These are phyloP conservation scores for Sinella curviseta DNA, from an alignment of 1,140 invertebrate genomes.

Conservation along the genomic window DNA sequence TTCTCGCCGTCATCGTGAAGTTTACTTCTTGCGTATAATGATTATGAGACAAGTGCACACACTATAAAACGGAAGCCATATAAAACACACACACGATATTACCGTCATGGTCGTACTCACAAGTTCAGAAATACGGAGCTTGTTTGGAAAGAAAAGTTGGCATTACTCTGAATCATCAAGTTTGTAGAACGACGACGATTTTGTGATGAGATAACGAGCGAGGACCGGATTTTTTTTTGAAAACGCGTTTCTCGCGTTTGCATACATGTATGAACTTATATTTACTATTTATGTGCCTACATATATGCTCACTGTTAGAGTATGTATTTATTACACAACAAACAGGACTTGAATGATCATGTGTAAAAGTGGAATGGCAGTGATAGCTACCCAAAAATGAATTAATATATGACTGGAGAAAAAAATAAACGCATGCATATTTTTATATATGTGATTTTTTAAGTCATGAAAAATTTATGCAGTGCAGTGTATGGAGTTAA, in stretches of 20 bases:
- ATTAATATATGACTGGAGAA: too few relatives aligned
- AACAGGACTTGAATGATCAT: too few relatives aligned
- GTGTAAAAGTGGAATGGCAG: too few relatives aligned
- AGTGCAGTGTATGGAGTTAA: not conserved
- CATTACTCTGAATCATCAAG: not conserved
- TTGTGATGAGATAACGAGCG: constrained; percentile 12
- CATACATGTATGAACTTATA: too few relatives aligned
- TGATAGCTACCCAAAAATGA: too few relatives aligned
- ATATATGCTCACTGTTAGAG: too few relatives aligned
- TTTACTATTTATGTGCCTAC: too few relatives aligned
- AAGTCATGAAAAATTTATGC: too few relatives aligned
- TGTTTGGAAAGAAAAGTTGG: not conserved
- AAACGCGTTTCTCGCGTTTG: not conserved
- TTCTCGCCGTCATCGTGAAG: not conserved
- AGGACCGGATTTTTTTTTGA: not conserved
- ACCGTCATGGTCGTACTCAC: not conserved
- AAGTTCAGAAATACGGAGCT: not conserved
- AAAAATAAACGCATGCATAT: too few relatives aligned
- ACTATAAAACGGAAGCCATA: not conserved
- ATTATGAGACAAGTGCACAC: not conserved
- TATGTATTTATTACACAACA: too few relatives aligned
- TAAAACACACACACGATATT: not conserved
- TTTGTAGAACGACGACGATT: not conserved
- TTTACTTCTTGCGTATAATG: constrained; percentile 9
- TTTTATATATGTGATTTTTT: too few relatives aligned